These are phyloP conservation scores for Tragopan temminckii DNA, from an alignment of 2,797 vertebrate genomes.

Conservation along the genomic window DNA sequence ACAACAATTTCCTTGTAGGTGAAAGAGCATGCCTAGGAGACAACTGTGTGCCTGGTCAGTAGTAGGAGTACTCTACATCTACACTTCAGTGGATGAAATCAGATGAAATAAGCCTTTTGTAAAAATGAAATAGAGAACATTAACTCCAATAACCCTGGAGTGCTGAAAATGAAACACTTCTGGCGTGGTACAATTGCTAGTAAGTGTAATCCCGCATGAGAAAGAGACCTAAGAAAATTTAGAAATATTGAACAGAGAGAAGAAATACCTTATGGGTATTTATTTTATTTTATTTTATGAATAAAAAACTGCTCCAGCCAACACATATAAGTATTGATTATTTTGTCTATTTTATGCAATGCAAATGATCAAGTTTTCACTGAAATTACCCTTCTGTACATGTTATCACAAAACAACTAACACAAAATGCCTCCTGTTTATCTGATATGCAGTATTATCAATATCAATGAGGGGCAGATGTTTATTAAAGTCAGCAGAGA, in stretches of 20 bases:
- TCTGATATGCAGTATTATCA: neutral
- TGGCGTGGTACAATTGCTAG: neutral
- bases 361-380: neutral
- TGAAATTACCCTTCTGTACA: slow-evolving; percentile 12
- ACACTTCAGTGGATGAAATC: neutral
- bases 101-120: neutral
- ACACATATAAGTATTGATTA: neutral
- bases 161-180: slow-evolving; percentile 41
- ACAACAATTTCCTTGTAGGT: neutral
- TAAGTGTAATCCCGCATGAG: neutral
- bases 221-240: neutral
- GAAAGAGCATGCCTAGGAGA: neutral
- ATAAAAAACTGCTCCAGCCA: neutral
- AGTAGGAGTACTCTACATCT: neutral
- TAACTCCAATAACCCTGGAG: neutral
- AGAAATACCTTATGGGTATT: neutral
- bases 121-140: slow-evolving; percentile 1
- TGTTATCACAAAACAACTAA: neutral
- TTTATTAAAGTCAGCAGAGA: slow-evolving; percentile 45
- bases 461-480: neutral
- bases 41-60: neutral
- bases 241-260: neutral
- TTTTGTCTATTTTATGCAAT: neutral
- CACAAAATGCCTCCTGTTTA: neutral
- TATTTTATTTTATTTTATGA: neutral